Conservation (phyloP, 2,113 vertebrate genomes). For the Malurus alboscapulatus region DNA sequence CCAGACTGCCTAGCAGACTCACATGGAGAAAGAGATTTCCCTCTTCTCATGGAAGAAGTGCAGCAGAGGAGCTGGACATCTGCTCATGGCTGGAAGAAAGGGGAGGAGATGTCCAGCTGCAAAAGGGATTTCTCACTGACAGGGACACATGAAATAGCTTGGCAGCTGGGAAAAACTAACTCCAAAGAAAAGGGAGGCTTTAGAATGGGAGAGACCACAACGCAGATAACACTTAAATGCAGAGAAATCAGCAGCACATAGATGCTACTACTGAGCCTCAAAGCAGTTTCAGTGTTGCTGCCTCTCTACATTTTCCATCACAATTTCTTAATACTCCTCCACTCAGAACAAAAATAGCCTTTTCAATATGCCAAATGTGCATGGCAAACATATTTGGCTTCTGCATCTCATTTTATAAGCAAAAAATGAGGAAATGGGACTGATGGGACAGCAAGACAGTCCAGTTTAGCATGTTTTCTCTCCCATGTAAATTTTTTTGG, state of each 20-base stretch:
- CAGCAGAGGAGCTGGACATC: background rate
- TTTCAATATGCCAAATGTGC: background rate
- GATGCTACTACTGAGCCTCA: background rate
- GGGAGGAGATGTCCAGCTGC: background rate
- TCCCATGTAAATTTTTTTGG: background rate
- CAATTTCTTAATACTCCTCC: background rate
- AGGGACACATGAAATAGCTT: background rate
- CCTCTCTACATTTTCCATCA: background rate
- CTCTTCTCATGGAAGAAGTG: background rate
- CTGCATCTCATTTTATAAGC: background rate
- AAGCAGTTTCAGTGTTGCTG: background rate
- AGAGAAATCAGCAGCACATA: background rate
- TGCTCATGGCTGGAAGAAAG: background rate
- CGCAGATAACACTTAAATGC: background rate
- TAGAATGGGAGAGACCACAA: background rate
- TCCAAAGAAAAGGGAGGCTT: background rate
- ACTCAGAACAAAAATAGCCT: background rate
- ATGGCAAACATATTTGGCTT: background rate
- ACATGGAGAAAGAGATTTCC: background rate
- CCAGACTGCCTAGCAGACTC: background rate
- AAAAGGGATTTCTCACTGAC: slow-evolving; percentile 17
- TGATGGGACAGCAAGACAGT: background rate
- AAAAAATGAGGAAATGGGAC: background rate
- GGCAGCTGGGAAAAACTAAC: background rate
- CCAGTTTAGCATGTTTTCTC: background rate